Percentiles rank a stretch among this genome's conserved stretches.
Conservation (phyloP, 92 coral and sea anemone species). For the Heliopora coerulea region DNA sequence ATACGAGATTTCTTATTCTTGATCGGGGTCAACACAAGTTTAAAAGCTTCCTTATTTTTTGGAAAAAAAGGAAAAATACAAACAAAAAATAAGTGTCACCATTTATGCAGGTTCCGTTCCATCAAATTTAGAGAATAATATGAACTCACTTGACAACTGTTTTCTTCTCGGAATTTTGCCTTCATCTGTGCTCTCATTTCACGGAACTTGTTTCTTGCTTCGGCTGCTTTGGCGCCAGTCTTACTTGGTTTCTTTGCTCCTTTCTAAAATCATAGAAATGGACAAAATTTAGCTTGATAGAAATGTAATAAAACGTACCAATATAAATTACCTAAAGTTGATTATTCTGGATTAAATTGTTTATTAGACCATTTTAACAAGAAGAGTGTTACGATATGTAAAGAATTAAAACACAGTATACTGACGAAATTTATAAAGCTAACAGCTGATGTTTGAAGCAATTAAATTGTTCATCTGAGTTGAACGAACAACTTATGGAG, state of each 20-base stretch:
- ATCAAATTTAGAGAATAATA: too few relatives aligned
- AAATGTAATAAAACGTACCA: not conserved
- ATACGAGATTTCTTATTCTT: conserved; percentile 42
- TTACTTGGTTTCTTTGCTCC: conserved; percentile 36
- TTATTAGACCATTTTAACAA: too few relatives aligned
- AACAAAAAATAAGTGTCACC: too few relatives aligned
- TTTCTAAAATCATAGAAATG: conserved; percentile 34
- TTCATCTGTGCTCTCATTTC: conserved; percentile 92
- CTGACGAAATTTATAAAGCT: too few relatives aligned
- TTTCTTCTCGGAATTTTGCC: conserved; percentile 47
- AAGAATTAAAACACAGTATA: too few relatives aligned
- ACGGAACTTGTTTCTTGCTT: conserved; percentile 61
- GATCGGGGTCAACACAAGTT: conserved; percentile 79
- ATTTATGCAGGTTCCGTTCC: too few relatives aligned
- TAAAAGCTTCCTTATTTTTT: conserved; percentile 65
- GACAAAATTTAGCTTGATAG: not conserved
- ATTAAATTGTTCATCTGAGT: too few relatives aligned
- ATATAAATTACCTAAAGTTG: too few relatives aligned
- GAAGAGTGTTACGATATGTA: too few relatives aligned
- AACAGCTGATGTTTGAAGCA: too few relatives aligned
- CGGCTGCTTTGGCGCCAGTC: conserved; percentile 30
- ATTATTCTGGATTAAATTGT: too few relatives aligned
- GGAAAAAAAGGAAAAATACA: conserved; percentile 15
- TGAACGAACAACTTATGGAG: too few relatives aligned
- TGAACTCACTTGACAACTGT: conserved; percentile 5